Base-by-base conservation (phyloP, 2,797 vertebrate species). In the Hipposideros larvatus region DNA sequence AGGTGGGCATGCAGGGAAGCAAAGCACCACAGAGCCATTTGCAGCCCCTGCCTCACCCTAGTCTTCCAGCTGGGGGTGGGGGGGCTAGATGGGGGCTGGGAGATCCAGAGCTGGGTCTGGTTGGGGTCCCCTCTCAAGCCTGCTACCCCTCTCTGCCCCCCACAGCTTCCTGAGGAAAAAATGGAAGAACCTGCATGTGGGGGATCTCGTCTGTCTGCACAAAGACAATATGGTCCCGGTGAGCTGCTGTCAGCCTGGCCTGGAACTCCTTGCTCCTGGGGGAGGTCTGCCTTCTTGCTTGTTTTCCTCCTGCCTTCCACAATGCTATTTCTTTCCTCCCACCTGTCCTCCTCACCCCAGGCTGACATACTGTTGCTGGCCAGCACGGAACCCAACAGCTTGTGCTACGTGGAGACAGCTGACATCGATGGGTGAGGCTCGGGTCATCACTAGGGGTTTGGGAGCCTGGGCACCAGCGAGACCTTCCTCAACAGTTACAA, bases 321-420 rank as follows among this genome's bases (percentile, higher is more conserved):
- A 28, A 28, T 5, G 5, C 43, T 11, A 1, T 55, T 53, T 19
- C 19, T 80, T 61, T 5, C 53, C 65, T 46, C 41, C 19, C 26
- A 99, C 2, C 11, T n/a, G 11, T 28, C 34, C 31, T 31, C 41
- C 68, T 53, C 34, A 11, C 11, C 51, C 5, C 82, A 99, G 99
- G 99, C 99, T 0, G 99, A 99, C 91, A 79, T 99, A 96, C 99
- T 99, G 61, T 97, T 99, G 83, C 98, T 99, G 77, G 98, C 98
- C 98, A 99, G 99, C 97, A 99, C 99, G 0, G 99, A 99, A 97
- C 99, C 99, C 96, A 99, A 99, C 98, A 99, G 99, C 97, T 96
- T 99, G 88, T 99, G 99, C 98, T 99, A 99, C 0, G 98, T 99
- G 97, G 99, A 99, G 98, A 99, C 99, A 0, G 99, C 99, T 0